Evolutionary conservation across 1,140 invertebrate species (phyloP), one percentile per base, ranked within the genome.

Genomic region (Vollenhovia emeryi): DNA sequence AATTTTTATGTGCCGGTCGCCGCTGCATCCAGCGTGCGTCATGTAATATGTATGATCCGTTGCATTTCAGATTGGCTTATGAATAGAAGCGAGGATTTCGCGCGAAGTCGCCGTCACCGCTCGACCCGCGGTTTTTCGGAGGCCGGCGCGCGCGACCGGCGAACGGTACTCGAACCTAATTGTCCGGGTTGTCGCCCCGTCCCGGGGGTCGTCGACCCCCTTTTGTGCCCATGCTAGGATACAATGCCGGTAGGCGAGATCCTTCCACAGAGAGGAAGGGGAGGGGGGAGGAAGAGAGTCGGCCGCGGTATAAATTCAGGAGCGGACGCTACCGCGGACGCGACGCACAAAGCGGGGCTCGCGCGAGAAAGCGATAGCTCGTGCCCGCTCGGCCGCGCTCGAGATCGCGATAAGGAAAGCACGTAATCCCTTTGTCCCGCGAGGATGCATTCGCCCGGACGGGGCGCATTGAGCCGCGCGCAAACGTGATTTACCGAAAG

Each of bases 241-340:
- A 68, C 30, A 30, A 40, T 27, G 30, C 74, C n/a, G 33, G 82
- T 55, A 64, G 57, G 43, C 59, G 9, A 59, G 59, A 86, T 52
- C 75, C 66, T 86, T 71, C n/a, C n/a, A n/a, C n/a, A n/a, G n/a
- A n/a, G n/a, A 82, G 75, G 82, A 33, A 59, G 27, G 43, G 24
- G 13, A 5, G 15, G 4, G 48, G 48, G 18, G 13, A 24, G 18
- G 9, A 2, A 6, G 21, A 3, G 6, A 8, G 30, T 33, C 21
- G 64, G 13, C 40, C 27, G 21, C 85, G 83, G 55, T 88, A 87
- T 88, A 88, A 86, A 89, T 89, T 86, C 87, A 89, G 66, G 40
- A 71, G n/a, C 76, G 78, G 66, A 57, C 66, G 64, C 66, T 57
- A 40, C 21, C 60, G 75, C 71, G 71, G 21, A 57, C 48, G 50